These are phyloP conservation scores for Siderastrea siderea DNA, from an alignment of 92 coral and sea anemone species.

Conservation along the genomic window DNA sequence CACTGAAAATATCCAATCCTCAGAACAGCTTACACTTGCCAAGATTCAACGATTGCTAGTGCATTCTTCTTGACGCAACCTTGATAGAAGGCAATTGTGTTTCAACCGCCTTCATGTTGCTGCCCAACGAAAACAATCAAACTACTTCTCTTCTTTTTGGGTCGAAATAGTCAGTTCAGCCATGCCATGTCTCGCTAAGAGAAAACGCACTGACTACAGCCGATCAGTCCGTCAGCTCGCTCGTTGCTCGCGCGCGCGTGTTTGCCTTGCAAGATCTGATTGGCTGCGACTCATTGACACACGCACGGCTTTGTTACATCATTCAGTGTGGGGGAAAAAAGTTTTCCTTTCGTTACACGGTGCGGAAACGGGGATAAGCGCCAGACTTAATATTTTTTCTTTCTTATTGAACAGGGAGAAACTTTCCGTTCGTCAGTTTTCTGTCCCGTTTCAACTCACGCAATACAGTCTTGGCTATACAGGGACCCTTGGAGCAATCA, in stretches of 20 bases:
- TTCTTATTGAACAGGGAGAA: constrained; percentile 14
- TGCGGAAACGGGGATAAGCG: background rate
- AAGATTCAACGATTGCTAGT: too few species aligned
- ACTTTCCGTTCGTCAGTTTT: constrained; percentile 31
- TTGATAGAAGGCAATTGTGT: background rate
- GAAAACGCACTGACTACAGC: background rate
- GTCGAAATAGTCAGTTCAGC: too few species aligned
- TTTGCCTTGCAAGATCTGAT: background rate
- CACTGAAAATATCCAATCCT: background rate
- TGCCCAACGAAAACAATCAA: too few species aligned
- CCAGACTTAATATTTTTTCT: background rate
- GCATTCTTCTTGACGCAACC: too few species aligned
- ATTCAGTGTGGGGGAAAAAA: background rate
- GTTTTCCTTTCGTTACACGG: background rate
- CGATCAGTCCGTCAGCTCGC: background rate
- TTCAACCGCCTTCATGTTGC: too few species aligned
- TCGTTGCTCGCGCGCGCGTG: background rate
- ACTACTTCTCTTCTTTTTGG: too few species aligned
- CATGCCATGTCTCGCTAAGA: background rate
- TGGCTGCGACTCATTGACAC: background rate
- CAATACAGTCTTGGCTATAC: constrained; percentile 21
- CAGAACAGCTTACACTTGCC: too few species aligned
- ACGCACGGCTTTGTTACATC: background rate
- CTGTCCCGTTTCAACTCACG: constrained; percentile 21
- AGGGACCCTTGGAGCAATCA: constrained; percentile 20